Percentiles rank a stretch among this genome's conserved stretches.
Evolutionary conservation across 2,888 invertebrate genomes (phyloP).

Genomic region (Leucozona laternaria): DNA sequence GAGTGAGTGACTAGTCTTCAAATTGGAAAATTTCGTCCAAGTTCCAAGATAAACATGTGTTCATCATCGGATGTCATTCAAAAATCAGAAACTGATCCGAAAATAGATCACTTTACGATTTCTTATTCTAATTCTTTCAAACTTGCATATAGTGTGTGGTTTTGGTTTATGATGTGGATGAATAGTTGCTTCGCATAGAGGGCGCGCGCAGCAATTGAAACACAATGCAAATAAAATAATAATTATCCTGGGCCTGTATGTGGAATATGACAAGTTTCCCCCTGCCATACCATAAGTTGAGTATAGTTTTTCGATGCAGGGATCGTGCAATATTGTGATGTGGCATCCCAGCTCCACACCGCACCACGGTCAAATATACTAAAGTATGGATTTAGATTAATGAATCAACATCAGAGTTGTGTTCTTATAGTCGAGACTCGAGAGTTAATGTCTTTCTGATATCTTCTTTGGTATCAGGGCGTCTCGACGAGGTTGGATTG

Average conservation of each 20-base stretch:
- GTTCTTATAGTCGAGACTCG: conserved; percentile 71
- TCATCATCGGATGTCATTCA: conserved; percentile 80
- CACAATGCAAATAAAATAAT: conserved; percentile 75
- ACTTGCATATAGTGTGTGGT: conserved; percentile 30
- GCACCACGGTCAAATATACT: conserved; percentile 46
- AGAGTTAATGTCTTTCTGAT: conserved; percentile 76
- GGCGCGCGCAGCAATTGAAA: conserved; percentile 30
- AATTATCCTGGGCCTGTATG: conserved; percentile 67
- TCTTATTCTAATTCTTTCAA: conserved; percentile 45
- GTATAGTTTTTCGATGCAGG: conserved; percentile 10
- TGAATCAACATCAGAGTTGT: conserved; percentile 69
- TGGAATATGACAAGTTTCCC: conserved; percentile 73
- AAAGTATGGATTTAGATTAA: conserved; percentile 74
- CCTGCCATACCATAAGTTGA: no score
- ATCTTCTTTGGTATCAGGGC: conserved; percentile 60
- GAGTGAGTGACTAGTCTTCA: conserved; percentile 75
- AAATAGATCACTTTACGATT: conserved; percentile 76
- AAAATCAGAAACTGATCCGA: conserved; percentile 74
- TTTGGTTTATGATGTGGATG: neutral
- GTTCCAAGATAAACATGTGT: conserved; percentile 79
- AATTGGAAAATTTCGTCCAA: conserved; percentile 75
- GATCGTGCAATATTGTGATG: conserved; percentile 49
- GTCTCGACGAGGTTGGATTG: neutral
- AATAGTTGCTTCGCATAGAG: conserved; percentile 16
- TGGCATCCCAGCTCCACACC: conserved; percentile 37